A percentile compares a stretch with the other conserved stretches of the same genome.
Conservation (phyloP, 2,797 vertebrate species). For the Sebastes kiyomatsui region DNA sequence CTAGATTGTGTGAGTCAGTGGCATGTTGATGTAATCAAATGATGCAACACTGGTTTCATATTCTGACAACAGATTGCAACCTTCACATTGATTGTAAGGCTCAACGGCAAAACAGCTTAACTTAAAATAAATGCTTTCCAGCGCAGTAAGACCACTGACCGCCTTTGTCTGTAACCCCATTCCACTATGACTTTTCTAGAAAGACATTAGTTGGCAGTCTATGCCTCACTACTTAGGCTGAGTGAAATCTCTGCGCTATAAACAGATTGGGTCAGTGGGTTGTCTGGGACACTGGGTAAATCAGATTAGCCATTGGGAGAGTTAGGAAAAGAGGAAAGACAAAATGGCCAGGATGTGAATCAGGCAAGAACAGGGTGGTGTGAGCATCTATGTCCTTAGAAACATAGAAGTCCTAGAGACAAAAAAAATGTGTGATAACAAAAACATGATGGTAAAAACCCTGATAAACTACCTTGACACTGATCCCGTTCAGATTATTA, state of each 20-base stretch:
- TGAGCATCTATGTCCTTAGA: slow-evolving; percentile 60
- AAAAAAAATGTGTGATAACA: slow-evolving; percentile 18
- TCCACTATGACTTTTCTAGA: background rate
- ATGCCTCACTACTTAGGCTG: background rate
- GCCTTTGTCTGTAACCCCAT: background rate
- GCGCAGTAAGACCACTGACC: background rate
- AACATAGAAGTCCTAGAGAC: slow-evolving; percentile 57
- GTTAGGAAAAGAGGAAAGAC: slow-evolving; percentile 3
- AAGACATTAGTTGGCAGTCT: background rate
- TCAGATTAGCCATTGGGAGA: slow-evolving; percentile 26
- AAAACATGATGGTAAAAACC: slow-evolving; percentile 10
- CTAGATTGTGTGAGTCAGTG: background rate
- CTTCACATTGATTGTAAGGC: background rate
- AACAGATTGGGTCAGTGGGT: slow-evolving; percentile 21
- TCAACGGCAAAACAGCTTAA: background rate
- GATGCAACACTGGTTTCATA: background rate
- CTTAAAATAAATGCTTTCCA: background rate
- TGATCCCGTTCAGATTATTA: background rate
- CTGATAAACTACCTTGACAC: background rate
- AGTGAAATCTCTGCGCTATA: background rate
- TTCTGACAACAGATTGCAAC: background rate
- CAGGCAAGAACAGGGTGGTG: slow-evolving; percentile 5
- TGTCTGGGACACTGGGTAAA: slow-evolving; percentile 19
- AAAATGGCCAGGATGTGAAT: slow-evolving; percentile 31
- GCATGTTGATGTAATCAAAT: background rate